These are phyloP conservation scores for Prunella strophiata DNA, from an alignment of 2,797 vertebrate species.

Conservation along the genomic window DNA sequence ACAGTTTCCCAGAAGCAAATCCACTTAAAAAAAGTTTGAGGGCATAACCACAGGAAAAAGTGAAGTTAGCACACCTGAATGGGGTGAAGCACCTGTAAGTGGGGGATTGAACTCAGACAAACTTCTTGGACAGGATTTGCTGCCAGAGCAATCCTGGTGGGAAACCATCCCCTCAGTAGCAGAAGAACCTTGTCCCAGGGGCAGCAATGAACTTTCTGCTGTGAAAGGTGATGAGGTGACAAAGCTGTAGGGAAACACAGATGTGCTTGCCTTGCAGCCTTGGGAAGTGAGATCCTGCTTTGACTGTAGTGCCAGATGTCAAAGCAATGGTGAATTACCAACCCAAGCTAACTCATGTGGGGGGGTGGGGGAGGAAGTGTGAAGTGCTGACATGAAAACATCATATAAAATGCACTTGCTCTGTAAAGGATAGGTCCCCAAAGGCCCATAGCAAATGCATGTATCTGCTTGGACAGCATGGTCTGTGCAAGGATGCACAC, in stretches of 20 bases:
- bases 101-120: background rate
- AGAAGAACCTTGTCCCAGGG: background rate
- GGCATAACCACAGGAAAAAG: background rate
- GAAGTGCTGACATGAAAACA: background rate
- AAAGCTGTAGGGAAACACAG: conserved; percentile 3
- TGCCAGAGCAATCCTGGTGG: background rate
- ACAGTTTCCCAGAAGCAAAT: background rate
- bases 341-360: background rate
- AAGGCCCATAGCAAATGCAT: background rate
- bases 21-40: background rate
- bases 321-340: conserved; percentile 24
- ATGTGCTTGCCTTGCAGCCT: conserved; percentile 30
- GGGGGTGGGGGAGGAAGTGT: background rate
- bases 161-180: background rate
- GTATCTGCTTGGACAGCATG: background rate
- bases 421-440: background rate
- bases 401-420: background rate
- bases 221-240: conserved; percentile 19
- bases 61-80: background rate
- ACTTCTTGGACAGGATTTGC: background rate
- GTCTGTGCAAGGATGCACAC: background rate
- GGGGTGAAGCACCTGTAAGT: background rate
- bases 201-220: background rate
- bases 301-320: conserved; percentile 40
- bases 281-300: background rate